A percentile compares a stretch with the other conserved stretches of the same genome.
phyloP scores from a whole-genome alignment of 2,797 vertebrate genomes.

The Cichlasoma orientale region DNA sequence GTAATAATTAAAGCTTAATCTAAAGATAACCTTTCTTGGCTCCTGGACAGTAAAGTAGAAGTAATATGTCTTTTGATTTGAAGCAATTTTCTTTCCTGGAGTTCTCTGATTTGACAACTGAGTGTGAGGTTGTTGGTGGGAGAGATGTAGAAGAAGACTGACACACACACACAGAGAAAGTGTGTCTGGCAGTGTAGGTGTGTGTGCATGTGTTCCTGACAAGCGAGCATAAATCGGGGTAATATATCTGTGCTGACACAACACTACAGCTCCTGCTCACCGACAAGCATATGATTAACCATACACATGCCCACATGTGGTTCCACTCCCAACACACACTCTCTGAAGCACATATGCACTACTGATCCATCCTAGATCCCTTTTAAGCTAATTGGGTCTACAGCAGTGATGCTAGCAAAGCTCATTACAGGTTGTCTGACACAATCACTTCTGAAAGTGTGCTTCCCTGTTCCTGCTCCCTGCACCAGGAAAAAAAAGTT shows the following conservation, averaged over 20 bases:
- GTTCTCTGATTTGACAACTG: not conserved
- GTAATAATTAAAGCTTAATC: not conserved
- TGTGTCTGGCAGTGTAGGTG: not conserved
- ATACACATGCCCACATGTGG: constrained; percentile 8
- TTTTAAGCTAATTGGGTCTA: constrained; percentile 79
- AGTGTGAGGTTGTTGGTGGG: not conserved
- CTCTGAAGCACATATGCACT: constrained; percentile 8
- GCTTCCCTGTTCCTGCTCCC: not conserved
- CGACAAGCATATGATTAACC: constrained; percentile 21
- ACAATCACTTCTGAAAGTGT: constrained; percentile 29
- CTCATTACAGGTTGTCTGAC: constrained; percentile 47
- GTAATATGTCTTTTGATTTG: not conserved
- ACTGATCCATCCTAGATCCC: constrained; percentile 62
- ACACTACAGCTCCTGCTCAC: constrained; percentile 40
- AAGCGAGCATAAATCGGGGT: constrained; percentile 59
- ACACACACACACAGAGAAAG: not conserved
- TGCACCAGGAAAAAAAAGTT: not conserved
- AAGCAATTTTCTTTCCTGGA: not conserved
- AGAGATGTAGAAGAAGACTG: not conserved
- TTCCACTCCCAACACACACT: constrained; percentile 6
- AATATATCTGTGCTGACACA: constrained; percentile 73
- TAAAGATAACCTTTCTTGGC: not conserved
- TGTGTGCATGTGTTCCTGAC: constrained; percentile 24
- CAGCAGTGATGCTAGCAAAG: constrained; percentile 37
- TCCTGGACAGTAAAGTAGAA: not conserved